These are phyloP conservation scores for Melipona beecheii DNA, from an alignment of 2,888 invertebrate genomes.

Conservation along the genomic window DNA sequence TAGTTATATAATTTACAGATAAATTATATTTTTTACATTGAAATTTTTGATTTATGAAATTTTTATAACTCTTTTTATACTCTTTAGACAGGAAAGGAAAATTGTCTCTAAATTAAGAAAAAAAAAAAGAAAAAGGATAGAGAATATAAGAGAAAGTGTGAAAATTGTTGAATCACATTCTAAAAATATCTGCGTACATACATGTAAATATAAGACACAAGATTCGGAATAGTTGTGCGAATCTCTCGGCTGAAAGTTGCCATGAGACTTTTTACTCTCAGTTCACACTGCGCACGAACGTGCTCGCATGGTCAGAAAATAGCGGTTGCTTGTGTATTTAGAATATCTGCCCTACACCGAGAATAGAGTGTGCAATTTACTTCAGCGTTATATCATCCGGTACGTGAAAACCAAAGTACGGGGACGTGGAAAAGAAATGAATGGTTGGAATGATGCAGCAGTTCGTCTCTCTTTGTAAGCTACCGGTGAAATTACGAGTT, in stretches of 20 bases:
- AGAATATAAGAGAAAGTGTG: neutral
- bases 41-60: neutral
- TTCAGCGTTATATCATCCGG: slow-evolving; percentile 51
- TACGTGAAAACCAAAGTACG: slow-evolving; percentile 39
- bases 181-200: neutral
- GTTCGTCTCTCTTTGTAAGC: slow-evolving; percentile 30
- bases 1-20: neutral
- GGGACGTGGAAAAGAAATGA: slow-evolving; percentile 27
- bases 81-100: neutral
- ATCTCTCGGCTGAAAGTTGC: slow-evolving; percentile 26
- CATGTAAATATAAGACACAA: neutral
- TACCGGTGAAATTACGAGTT: slow-evolving; percentile 26
- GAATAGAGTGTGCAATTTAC: slow-evolving; percentile 55
- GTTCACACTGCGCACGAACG: slow-evolving; percentile 14
- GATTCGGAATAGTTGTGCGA: neutral
- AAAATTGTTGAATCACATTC: neutral
- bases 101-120: neutral
- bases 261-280: slow-evolving; percentile 25
- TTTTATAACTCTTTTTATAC: no score
- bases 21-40: neutral
- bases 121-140: neutral
- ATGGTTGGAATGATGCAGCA: slow-evolving; percentile 28
- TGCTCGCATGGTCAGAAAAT: slow-evolving; percentile 45
- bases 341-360: slow-evolving; percentile 58
- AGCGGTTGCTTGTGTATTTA: slow-evolving; percentile 42